Conservation (phyloP, 2,797 vertebrate genomes). For the Prionace glauca region DNA sequence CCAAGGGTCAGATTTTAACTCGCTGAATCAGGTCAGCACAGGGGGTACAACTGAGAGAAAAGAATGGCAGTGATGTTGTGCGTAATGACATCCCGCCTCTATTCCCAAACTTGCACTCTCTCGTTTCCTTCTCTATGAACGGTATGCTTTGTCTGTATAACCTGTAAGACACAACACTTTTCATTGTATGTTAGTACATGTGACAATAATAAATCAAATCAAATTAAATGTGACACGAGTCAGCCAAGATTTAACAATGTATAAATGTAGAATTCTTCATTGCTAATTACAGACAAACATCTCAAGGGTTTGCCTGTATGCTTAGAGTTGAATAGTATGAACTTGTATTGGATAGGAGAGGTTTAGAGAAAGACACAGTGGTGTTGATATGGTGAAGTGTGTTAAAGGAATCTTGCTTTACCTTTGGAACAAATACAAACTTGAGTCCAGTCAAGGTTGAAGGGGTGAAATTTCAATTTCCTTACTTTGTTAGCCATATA, state of each 20-base stretch:
- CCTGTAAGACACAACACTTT: no score
- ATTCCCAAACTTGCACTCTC: no score
- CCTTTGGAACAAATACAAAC: not conserved
- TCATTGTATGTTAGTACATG: no score
- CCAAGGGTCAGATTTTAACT: no score
- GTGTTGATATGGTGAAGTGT: not conserved
- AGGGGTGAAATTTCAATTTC: not conserved
- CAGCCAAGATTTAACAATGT: no score
- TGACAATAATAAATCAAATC: no score
- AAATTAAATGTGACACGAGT: not conserved
- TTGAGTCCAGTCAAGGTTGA: not conserved
- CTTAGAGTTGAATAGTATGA: not conserved
- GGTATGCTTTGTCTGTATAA: no score
- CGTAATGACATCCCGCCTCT: no score
- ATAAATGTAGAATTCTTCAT: not conserved
- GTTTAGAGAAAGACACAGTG: not conserved
- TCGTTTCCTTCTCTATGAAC: no score
- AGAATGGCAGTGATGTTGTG: no score
- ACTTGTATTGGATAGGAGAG: not conserved
- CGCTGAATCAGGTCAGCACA: no score
- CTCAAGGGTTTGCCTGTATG: not conserved
- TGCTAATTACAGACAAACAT: constrained; percentile 18
- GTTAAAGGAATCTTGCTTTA: not conserved
- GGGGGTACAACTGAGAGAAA: no score
- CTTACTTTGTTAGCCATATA: not conserved